Evolutionary conservation across 2,888 invertebrate species (phyloP).

Genomic region (Girardia tigrina): DNA sequence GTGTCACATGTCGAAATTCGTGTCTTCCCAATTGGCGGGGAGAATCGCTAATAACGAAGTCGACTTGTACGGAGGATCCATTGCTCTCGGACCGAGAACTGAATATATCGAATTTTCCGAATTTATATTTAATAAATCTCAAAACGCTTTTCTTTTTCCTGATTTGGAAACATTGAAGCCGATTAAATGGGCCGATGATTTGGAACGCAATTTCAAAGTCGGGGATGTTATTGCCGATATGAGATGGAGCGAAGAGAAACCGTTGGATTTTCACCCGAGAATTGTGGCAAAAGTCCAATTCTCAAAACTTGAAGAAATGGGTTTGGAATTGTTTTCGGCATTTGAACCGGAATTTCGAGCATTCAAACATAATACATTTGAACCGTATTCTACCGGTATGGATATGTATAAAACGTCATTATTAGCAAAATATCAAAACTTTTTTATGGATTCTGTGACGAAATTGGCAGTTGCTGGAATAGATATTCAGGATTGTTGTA

Average conservation of each 20-base stretch:
- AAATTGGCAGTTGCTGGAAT: slow-evolving; percentile 23
- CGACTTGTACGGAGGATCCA: background rate
- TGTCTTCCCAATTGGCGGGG: background rate
- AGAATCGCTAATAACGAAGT: background rate
- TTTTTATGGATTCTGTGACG: slow-evolving; percentile 27
- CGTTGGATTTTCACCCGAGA: slow-evolving; percentile 24
- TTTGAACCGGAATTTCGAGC: slow-evolving; percentile 31
- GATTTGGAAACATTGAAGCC: slow-evolving; percentile 26
- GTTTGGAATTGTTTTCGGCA: slow-evolving; percentile 5
- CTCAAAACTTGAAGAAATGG: slow-evolving; percentile 8
- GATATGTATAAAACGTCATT: slow-evolving; percentile 24
- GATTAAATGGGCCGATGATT: slow-evolving; percentile 1
- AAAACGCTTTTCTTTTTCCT: slow-evolving; percentile 24
- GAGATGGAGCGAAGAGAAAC: slow-evolving; percentile 13
- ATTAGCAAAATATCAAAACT: slow-evolving; percentile 29
- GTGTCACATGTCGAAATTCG: slow-evolving; percentile 8
- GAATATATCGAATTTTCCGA: background rate
- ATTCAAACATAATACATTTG: slow-evolving; percentile 5
- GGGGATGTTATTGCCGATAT: slow-evolving; percentile 26
- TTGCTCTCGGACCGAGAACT: background rate
- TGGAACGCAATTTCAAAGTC: background rate
- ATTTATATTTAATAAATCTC: background rate
- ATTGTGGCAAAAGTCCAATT: background rate
- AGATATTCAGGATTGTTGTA: slow-evolving; percentile 28
- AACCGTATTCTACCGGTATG: background rate